Evolutionary conservation across 2,797 vertebrate genomes (phyloP).

Genomic region (Falco berigora): DNA sequence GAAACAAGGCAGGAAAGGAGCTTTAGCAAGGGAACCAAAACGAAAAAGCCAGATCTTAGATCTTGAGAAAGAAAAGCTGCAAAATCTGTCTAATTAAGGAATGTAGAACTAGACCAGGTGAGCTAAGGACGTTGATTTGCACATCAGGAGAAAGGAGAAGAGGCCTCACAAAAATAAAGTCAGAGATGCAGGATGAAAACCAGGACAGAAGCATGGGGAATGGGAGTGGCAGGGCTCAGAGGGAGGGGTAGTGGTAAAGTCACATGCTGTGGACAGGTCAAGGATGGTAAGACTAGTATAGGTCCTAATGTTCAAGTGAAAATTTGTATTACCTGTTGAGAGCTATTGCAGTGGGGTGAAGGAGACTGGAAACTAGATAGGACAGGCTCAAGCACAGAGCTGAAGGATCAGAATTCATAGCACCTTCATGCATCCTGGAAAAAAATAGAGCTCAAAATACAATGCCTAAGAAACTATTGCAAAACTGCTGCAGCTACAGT

Average conservation of each 20-base stretch:
- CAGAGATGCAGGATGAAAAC: conserved; percentile 38
- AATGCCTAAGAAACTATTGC: not conserved
- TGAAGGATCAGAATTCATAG: not conserved
- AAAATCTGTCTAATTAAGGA: conserved; percentile 53
- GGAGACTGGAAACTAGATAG: not conserved
- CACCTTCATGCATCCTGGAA: not conserved
- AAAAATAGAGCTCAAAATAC: not conserved
- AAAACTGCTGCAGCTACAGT: conserved; percentile 65
- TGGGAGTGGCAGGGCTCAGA: conserved; percentile 22
- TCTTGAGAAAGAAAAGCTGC: not conserved
- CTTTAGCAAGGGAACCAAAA: not conserved
- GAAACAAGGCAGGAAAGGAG: not conserved
- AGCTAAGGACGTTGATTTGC: conserved; percentile 44
- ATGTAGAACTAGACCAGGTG: conserved; percentile 61
- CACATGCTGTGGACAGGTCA: not conserved
- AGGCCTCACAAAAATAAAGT: conserved; percentile 44
- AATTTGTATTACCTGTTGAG: not conserved
- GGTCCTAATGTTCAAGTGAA: not conserved
- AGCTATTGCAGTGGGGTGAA: not conserved
- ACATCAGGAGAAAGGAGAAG: conserved; percentile 47
- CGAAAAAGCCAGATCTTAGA: not conserved
- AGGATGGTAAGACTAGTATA: not conserved
- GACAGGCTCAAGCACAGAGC: not conserved
- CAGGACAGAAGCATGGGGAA: conserved; percentile 55
- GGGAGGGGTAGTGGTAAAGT: not conserved